Base-by-base conservation (phyloP, 2,113 vertebrate genomes). In the Holacanthus passer region DNA sequence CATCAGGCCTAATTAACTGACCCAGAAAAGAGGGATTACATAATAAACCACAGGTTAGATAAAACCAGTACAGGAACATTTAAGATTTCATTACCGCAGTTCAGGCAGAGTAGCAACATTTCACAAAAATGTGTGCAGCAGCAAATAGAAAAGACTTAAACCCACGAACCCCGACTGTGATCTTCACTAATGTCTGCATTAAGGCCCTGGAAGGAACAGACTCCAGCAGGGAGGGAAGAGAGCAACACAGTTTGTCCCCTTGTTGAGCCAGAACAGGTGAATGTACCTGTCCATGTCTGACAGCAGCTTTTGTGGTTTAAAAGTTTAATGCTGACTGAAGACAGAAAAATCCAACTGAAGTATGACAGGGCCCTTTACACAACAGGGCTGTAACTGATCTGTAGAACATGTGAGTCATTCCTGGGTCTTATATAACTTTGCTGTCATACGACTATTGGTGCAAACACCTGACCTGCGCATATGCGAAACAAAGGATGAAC, bases 181-280 rank as follows among this genome's bases (percentile, higher is more conserved):
- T n/a, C n/a, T n/a, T 10, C 31, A 47, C 55, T 41, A 24, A 70
- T 71, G 83, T 83, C 41, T 73, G 79, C 82, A 74, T 85, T 63
- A 22, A 79, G 81, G 82, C 66, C 86, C 83, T 81, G 79, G 79
- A 90, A 82, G 79, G 79, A 90, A 82, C 27, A 81, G 3, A 22
- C 73, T 88, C 81, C 80, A 86, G 20, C 62, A 80, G 77, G 84
- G 74, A 87, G 86, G 89, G 85, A 90, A 89, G 65, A 69, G 45
- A 67, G 68, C 68, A 65, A 58, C 32, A 47, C 79, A 62, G 53
- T 93, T 62, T 88, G 78, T 83, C 83, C 86, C 79, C 39, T 45
- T 77, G 7, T 64, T 79, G 72, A 81, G 77, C 77, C 91, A 90
- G 65, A 86, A 71, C 56, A 81, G 72, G 11, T 14, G 20, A 32